Conservation (phyloP, 2,888 invertebrate species). For the Apotomis betuletana region DNA sequence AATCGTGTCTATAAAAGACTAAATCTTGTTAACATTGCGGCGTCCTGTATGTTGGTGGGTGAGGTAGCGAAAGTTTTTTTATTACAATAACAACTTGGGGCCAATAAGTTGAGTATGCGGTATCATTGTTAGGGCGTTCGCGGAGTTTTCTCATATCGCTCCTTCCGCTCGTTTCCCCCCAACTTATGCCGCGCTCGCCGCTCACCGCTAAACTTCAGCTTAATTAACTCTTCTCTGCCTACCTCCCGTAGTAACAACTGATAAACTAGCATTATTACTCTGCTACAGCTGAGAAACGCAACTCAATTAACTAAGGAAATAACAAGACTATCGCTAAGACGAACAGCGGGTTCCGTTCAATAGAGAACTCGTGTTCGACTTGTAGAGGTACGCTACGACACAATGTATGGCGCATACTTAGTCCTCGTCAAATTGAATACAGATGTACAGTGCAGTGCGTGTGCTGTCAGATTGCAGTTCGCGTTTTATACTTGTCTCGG, state of each 20-base stretch:
- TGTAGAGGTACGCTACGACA: neutral
- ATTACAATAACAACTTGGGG: constrained; percentile 64
- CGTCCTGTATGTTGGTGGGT: constrained; percentile 9
- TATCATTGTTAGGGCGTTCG: constrained; percentile 56
- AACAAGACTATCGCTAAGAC: constrained; percentile 29
- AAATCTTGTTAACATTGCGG: neutral
- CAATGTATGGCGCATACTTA: neutral
- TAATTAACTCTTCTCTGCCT: constrained; percentile 69
- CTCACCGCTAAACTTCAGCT: constrained; percentile 64
- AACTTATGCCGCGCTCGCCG: constrained; percentile 56
- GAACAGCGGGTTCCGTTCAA: constrained; percentile 15
- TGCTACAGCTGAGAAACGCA: constrained; percentile 49
- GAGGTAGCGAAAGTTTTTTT: constrained; percentile 42
- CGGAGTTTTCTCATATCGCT: constrained; percentile 72
- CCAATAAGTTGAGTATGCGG: constrained; percentile 60
- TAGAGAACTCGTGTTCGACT: neutral
- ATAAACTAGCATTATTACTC: constrained; percentile 65
- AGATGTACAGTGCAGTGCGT: neutral
- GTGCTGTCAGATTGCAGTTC: too few relatives aligned
- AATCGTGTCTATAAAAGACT: constrained; percentile 8
- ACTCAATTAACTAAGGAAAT: constrained; percentile 45
- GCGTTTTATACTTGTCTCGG: too few relatives aligned
- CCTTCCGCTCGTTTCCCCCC: constrained; percentile 56
- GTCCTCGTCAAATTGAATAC: neutral
- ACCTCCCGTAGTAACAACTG: constrained; percentile 56